Base-by-base conservation (phyloP, 2,888 invertebrate species). In the Epirrhoe alternata region DNA sequence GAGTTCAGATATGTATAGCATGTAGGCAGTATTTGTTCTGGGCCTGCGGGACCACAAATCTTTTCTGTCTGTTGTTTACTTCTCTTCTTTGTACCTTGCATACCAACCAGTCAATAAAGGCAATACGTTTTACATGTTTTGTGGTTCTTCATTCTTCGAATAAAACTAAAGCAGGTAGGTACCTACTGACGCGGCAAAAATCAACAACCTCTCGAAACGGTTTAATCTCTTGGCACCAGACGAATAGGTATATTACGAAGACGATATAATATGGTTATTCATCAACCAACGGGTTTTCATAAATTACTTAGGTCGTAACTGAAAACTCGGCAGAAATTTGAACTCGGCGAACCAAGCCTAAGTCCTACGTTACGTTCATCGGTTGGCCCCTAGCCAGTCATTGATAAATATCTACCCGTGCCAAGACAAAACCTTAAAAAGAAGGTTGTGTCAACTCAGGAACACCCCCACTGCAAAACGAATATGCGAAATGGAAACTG, bases 341-440 rank as follows among this genome's bases (percentile, higher is more conserved):
- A 76, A 72, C 68, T 71, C 63, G 58, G 68, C 69, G 62, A 66
- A 71, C 69, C 69, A 67, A 55, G 58, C 65, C 72, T 74, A 77
- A 79, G 79, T 75, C 79, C 79, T 77, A 76, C 50, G 52, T 24
- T 63, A 79, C 77, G 73, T 78, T 77, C 76, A 74, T 70, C 75
- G 74, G 75, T 86, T 91, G 91, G 91, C 86, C 30, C 58, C 64
- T 35, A 68, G 86, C 92, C 92, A 91, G 77, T 78, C 81, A 81
- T 80, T 84, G 86, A 88, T 87, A 88, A n/a, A 85, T 83, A 87
- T 85, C 84, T 77, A 75, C 74, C 76, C 76, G 75, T 79, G 81
- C 83, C 79, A 79, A 82, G 86, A 87, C 84, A 87, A 86, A 87
- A 84, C 79, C 73, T 73, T 77, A 76, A 78, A 74, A 79, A 80